Conservation (phyloP, 2,888 invertebrate species). For the Rugalucina vietnamica region DNA sequence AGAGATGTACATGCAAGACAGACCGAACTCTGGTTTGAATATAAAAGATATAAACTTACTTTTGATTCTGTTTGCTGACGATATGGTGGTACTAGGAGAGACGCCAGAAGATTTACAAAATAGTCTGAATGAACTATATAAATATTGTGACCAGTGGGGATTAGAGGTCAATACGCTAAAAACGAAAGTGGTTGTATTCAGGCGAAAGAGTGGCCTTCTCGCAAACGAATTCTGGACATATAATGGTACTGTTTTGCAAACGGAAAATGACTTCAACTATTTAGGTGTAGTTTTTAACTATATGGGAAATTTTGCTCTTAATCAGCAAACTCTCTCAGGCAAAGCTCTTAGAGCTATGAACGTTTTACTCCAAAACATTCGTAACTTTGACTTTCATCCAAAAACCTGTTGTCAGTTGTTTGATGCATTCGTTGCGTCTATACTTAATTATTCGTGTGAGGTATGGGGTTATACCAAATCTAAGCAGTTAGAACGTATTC, state of each 20-base stretch:
- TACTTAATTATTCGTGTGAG: constrained; percentile 20
- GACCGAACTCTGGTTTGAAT: not conserved
- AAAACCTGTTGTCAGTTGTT: constrained; percentile 22
- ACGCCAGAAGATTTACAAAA: constrained; percentile 14
- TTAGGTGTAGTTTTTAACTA: constrained; percentile 20
- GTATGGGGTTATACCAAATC: constrained; percentile 17
- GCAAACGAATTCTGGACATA: constrained; percentile 17
- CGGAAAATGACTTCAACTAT: constrained; percentile 28
- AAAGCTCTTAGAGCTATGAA: not conserved
- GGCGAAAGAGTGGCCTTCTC: not conserved
- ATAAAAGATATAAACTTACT: constrained; percentile 13
- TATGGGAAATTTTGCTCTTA: not conserved
- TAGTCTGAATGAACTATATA: not conserved
- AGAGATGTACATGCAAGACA: constrained; percentile 17
- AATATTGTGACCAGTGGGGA: constrained; percentile 18
- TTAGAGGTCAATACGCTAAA: not conserved
- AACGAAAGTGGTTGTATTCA: constrained; percentile 12
- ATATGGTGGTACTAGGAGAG: constrained; percentile 18
- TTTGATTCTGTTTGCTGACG: constrained; percentile 23
- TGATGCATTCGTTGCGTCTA: constrained; percentile 29
- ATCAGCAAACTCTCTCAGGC: too few relatives aligned
- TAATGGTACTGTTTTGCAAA: not conserved
- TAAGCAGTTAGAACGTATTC: constrained; percentile 21
- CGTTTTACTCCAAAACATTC: not conserved
- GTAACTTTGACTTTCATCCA: not conserved